Conservation (phyloP, 2,797 vertebrate genomes). For the Crotalus adamanteus region DNA sequence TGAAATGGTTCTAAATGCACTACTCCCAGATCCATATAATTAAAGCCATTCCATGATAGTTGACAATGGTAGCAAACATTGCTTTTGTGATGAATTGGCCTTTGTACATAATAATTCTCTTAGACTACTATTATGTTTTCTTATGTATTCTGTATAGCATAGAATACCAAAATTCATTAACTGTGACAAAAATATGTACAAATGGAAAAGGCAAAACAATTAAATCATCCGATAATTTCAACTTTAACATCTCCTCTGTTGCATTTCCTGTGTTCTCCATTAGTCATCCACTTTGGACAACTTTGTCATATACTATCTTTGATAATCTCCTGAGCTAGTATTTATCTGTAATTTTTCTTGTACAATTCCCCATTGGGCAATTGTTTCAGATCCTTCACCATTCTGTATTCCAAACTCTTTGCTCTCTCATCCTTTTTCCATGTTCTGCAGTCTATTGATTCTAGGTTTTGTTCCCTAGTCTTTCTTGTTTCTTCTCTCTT, state of each 20-base stretch:
- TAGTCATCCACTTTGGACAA: background rate
- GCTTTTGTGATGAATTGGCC: too few relatives aligned
- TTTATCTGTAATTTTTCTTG: background rate
- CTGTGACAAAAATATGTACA: too few relatives aligned
- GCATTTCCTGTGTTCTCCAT: background rate
- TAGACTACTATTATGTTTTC: too few relatives aligned
- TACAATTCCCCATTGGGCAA: background rate
- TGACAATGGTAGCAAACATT: too few relatives aligned
- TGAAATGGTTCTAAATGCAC: background rate
- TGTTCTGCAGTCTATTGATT: background rate
- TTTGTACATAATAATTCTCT: too few relatives aligned
- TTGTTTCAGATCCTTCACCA: background rate
- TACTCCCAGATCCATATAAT: background rate
- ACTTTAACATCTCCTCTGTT: too few relatives aligned
- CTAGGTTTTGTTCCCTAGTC: background rate
- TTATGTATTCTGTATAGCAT: too few relatives aligned
- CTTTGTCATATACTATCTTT: background rate
- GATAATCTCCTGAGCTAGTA: background rate
- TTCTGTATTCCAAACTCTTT: background rate
- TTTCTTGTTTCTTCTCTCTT: background rate
- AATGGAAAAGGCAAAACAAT: too few relatives aligned
- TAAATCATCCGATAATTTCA: too few relatives aligned
- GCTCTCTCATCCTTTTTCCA: background rate
- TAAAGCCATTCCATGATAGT: background rate
- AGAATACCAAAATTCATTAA: too few relatives aligned